phyloP scores from a whole-genome alignment of 2,113 vertebrate species.

The Rhizomys pruinosus region DNA sequence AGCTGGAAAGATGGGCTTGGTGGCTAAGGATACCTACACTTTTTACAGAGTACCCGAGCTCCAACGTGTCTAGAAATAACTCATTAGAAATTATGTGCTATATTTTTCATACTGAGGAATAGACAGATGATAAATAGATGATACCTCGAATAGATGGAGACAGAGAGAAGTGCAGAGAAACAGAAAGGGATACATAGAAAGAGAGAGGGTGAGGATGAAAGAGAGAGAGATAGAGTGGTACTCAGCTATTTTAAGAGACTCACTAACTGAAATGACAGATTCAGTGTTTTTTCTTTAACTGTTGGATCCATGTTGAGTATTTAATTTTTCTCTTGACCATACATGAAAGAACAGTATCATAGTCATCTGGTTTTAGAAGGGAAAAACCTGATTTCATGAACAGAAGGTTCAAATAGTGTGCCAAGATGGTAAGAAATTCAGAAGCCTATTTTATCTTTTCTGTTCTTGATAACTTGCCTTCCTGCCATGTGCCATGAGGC shows the following conservation, averaged over 20 bases:
- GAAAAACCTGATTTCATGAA: slow-evolving; percentile 51
- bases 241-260: background rate
- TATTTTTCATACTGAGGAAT: background rate
- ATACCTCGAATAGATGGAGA: too few species aligned
- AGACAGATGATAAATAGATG: too few species aligned
- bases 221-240: background rate
- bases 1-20: background rate
- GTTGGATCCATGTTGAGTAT: background rate
- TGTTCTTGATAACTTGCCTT: slow-evolving; percentile 62
- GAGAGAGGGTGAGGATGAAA: too few species aligned
- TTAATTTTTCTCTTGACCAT: background rate
- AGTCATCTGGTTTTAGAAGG: slow-evolving; percentile 55
- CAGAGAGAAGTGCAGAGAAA: too few species aligned
- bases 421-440: slow-evolving; percentile 62
- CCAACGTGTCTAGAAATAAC: too few species aligned
- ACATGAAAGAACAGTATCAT: slow-evolving; percentile 7
- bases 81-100: background rate
- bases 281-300: background rate
- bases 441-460: slow-evolving; percentile 68
- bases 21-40: too few species aligned
- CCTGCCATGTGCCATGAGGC: slow-evolving; percentile 56
- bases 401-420: slow-evolving; percentile 71
- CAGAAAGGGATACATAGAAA: too few species aligned
- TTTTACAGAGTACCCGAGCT: too few species aligned
- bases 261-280: background rate